Evolutionary conservation across 2,797 vertebrate species (phyloP), one percentile per base, ranked within the genome.

Genomic region (Gymnodraco acuticeps): DNA sequence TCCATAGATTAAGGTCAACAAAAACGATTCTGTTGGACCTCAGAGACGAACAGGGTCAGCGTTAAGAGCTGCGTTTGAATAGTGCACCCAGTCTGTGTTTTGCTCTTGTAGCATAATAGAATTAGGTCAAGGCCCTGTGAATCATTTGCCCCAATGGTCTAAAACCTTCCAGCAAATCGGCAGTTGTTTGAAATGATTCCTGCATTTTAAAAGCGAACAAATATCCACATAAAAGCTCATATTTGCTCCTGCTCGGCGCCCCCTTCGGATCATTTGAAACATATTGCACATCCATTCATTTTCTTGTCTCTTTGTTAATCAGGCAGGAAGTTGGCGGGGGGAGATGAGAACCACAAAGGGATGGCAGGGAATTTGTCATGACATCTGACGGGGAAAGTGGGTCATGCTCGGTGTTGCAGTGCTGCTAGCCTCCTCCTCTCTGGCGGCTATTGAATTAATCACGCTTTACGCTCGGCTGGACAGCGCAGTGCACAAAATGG

Each of bases 371-470:
- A 91, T 93, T 85, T 92, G 93, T 94, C 83, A 95, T 93, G 93
- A 96, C 96, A 96, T 96, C 93, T 95, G 93, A 96, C 85, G 85
- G 94, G 87, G 94, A 97, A 99, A 97, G 95, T 98, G 95, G 97
- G 97, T 98, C 97, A 98, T 93, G 80, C 89, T 95, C 93, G 92
- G 84, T 84, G 87, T 93, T 95, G 95, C 95, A 90, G 89, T 71
- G 94, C 96, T 95, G 91, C 93, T 92, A 95, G 96, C 96, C 95
- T 94, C 91, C 93, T 96, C 96, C 95, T 96, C 96, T 92, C 95
- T 94, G 95, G 95, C 93, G 86, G 93, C 96, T 96, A 97, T 96
- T 96, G 96, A 96, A 98, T 98, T 97, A 97, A 96, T 95, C 95
- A 97, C 94, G 96, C 96, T 97, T 97, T 96, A 96, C 71, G 96